phyloP scores from a whole-genome alignment of 2,888 invertebrate genomes.

The Aricia artaxerxes region DNA sequence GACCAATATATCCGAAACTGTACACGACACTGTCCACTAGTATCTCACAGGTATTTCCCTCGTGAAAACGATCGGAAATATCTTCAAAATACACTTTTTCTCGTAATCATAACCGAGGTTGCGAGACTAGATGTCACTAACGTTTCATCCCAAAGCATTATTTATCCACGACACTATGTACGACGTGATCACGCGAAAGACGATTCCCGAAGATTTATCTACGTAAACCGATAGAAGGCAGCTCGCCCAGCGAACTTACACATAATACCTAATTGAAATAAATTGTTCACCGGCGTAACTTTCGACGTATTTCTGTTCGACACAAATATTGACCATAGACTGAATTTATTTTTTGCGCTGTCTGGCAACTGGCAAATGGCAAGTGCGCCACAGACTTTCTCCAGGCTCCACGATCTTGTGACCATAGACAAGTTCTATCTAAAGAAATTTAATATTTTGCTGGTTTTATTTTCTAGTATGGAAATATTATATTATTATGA shows the following conservation, averaged over 20 bases:
- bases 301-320: slow-evolving; percentile 69
- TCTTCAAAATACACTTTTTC: slow-evolving; percentile 81
- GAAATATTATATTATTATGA: too few species aligned
- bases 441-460: too few species aligned
- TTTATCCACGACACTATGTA: slow-evolving; percentile 63
- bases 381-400: slow-evolving; percentile 6
- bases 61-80: slow-evolving; percentile 73
- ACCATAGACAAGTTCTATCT: not conserved
- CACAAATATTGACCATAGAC: slow-evolving; percentile 72
- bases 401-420: not conserved
- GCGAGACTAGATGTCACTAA: slow-evolving; percentile 77
- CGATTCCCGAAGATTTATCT: slow-evolving; percentile 58
- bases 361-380: not conserved
- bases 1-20: slow-evolving; percentile 59
- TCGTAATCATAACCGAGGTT: slow-evolving; percentile 80
- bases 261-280: slow-evolving; percentile 71
- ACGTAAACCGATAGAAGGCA: slow-evolving; percentile 60
- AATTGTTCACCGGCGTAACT: slow-evolving; percentile 73
- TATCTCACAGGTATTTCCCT: slow-evolving; percentile 67
- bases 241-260: slow-evolving; percentile 63
- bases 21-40: slow-evolving; percentile 64
- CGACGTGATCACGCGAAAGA: slow-evolving; percentile 51
- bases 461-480: not conserved
- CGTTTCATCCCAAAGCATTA: slow-evolving; percentile 75
- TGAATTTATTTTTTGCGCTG: slow-evolving; percentile 36